Base-by-base conservation (phyloP, 2,113 vertebrate genomes). In the Dasyurus viverrinus region DNA sequence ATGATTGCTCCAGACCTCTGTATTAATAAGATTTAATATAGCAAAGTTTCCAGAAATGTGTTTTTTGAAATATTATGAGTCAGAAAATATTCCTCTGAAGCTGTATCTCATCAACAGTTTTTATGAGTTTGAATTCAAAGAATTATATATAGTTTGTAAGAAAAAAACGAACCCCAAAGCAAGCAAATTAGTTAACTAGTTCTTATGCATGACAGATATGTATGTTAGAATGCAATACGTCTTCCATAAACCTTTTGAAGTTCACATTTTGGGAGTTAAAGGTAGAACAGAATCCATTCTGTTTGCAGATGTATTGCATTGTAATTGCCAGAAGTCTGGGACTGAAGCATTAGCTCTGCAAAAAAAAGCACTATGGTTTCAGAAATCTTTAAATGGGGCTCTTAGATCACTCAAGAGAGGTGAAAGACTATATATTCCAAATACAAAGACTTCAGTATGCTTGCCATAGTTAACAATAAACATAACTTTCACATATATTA, bases 21-120 rank as follows among this genome's bases (percentile, higher is more conserved):
- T 98, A 98, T 98, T 98, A 99, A 98, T 98, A 98, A 98, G 98
- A 99, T 98, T 99, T 98, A 98, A 98, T 98, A 98, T 97, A 96
- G 95, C 95, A 97, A 98, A 95, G 92, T 98, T 99, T 98, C 98
- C 97, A 98, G 93, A 99, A 98, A 98, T 98, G 98, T 98, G 98
- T 98, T 98, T 99, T 98, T 98, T 99, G 98, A 99, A 98, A 98
- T 99, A 99, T 98, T 99, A 98, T 96, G 98, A 98, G 98, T 98
- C 98, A 99, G 95, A 97, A 98, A 96, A 94, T 97, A 95, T 97
- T 98, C 96, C 89, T 98, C 97, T 98, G 97, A 98, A 98, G 98
- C 98, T 97, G 98, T 98, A 98, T 97, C 97, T 98, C 98, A 98
- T 98, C 98, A 98, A 97, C 96, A 98, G 95, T 93, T 98, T 98